Base-by-base conservation (phyloP, 2,888 invertebrate genomes). In the Lacanobia wlatinum region DNA sequence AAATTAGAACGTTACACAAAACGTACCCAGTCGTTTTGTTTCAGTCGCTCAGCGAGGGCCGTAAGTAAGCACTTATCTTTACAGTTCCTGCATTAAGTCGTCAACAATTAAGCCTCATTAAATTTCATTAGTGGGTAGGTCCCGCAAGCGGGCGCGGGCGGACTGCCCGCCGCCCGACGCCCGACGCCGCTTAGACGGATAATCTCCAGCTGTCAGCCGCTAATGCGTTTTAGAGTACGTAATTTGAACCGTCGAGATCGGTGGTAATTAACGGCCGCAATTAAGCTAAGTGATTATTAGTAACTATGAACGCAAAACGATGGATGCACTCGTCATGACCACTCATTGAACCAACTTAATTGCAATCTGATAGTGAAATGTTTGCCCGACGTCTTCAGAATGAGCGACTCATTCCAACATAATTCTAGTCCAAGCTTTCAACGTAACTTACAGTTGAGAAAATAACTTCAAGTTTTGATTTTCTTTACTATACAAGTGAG, bases 201-300 rank as follows among this genome's bases (percentile, higher is more conserved):
- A 96, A 96, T 96, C 96, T 96, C 94, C 95, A 95, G 93, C 96
- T 96, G 96, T 96, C 96, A 95, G 94, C 88, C 94, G 92, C 95
- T 96, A 96, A 96, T 96, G 96, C 95, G 95, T 96, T 96, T 96
- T 96, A 96, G 96, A 96, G 96, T 96, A 96, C 96, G 96, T 96
- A 96, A 96, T 96, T 96, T 96, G 96, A 96, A 94, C 95, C 95
- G 94, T 94, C 92, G 94, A 95, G 96, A 96, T 96, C 95, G 91
- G 90, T 92, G 92, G 95, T 95, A 96, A 96, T 96, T 96, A 96
- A 95, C 95, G 92, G 92, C 91, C 89, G 93, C 95, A 96, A 96
- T 96, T 96, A 96, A 94, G 92, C 93, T 94, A 95, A 96, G 96
- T 96, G 95, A 95, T 94, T 95, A 95, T 94, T 93, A 94, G 93